These are phyloP conservation scores for Dicyrtoma fusca DNA, from an alignment of 2,888 invertebrate species.

Conservation along the genomic window DNA sequence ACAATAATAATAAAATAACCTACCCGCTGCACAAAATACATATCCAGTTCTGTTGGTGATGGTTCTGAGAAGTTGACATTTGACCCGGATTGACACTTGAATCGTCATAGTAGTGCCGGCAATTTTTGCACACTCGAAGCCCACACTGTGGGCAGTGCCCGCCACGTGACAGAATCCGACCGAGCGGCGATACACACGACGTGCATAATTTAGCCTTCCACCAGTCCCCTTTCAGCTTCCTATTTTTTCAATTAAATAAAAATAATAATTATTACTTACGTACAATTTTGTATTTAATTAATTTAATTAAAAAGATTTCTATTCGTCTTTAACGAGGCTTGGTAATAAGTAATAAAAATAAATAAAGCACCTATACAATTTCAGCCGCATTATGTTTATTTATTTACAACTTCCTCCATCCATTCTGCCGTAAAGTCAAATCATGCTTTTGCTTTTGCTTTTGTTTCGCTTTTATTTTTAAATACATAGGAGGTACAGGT, in stretches of 20 bases:
- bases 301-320: too few species aligned
- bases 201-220: constrained; percentile 55
- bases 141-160: constrained; percentile 55
- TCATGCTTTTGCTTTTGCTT: too few species aligned
- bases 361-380: not conserved
- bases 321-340: not conserved
- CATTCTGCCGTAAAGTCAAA: too few species aligned
- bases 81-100: constrained; percentile 5
- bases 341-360: not conserved
- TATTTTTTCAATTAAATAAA: constrained; percentile 19
- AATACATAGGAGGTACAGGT: too few species aligned
- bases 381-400: too few species aligned
- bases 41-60: constrained; percentile 44
- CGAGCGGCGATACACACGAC: constrained; percentile 54
- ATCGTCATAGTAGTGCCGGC: constrained; percentile 44
- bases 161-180: constrained; percentile 53
- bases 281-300: not conserved
- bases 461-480: too few species aligned
- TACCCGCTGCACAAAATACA: constrained; percentile 52
- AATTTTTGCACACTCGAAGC: constrained; percentile 53
- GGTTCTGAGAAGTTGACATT: not conserved
- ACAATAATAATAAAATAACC: constrained; percentile 33
- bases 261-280: constrained; percentile 3
- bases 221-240: constrained; percentile 54
- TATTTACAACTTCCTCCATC: constrained; percentile 7